Evolutionary conservation across 2,113 vertebrate genomes (phyloP).

Genomic region (Acinonyx jubatus): DNA sequence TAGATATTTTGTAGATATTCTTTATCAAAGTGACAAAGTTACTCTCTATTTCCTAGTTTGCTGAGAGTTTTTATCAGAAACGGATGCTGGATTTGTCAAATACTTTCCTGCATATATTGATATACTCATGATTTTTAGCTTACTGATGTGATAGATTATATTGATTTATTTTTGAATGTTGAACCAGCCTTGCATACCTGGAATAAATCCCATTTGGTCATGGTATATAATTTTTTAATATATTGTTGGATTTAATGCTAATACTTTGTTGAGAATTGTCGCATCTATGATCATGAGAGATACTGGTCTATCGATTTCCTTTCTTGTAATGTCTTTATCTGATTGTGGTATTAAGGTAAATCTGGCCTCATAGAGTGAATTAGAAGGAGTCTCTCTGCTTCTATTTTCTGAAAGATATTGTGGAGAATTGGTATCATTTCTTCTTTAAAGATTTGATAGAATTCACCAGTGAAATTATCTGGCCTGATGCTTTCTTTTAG

Average conservation of each 20-base stretch:
- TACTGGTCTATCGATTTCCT: background rate
- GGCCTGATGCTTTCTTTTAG: background rate
- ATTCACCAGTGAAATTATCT: background rate
- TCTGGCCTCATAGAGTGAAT: background rate
- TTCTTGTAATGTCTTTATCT: background rate
- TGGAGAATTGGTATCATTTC: background rate
- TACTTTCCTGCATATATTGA: background rate
- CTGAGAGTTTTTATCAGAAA: background rate
- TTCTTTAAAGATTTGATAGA: background rate
- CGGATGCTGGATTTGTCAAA: background rate
- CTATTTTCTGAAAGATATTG: background rate
- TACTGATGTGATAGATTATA: background rate
- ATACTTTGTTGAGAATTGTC: background rate
- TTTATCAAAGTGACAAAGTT: background rate
- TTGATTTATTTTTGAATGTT: slow-evolving; percentile 32
- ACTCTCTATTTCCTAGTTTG: background rate
- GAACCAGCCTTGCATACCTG: background rate
- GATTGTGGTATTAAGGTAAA: background rate
- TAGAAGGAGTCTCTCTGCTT: background rate
- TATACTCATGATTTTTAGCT: background rate
- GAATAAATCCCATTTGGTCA: background rate
- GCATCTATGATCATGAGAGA: background rate
- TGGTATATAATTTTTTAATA: background rate
- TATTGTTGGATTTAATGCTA: background rate
- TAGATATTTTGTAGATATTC: background rate